Evolutionary conservation across 1,140 invertebrate species (phyloP).

Genomic region (Drosophila suzukii): DNA sequence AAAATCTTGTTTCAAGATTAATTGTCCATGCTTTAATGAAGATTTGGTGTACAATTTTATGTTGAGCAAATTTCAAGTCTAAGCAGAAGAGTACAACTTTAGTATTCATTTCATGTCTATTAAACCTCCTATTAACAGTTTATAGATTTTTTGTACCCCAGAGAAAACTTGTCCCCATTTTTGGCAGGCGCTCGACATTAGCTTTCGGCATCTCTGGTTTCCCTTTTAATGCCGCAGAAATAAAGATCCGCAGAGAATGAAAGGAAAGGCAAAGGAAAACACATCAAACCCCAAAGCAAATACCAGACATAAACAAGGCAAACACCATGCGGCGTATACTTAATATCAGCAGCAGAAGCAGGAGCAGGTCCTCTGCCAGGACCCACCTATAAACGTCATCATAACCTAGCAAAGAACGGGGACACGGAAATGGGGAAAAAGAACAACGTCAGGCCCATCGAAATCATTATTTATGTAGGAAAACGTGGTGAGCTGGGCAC

Average conservation of each 20-base stretch:
- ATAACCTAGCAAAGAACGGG: slow-evolving; percentile 51
- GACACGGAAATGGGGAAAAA: slow-evolving; percentile 17
- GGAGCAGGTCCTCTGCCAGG: slow-evolving; percentile 21
- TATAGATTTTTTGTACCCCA: slow-evolving; percentile 1
- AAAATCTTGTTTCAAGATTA: neutral
- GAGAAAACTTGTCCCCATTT: slow-evolving; percentile 22
- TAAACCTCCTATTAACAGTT: slow-evolving; percentile 11
- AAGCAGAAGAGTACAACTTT: neutral
- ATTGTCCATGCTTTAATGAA: neutral
- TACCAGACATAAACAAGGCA: slow-evolving; percentile 56
- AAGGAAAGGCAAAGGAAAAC: slow-evolving; percentile 3
- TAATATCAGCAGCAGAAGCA: slow-evolving; percentile 52
- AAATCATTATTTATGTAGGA: slow-evolving; percentile 68
- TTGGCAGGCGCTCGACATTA: slow-evolving; percentile 35
- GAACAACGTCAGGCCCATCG: slow-evolving; percentile 40
- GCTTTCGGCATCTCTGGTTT: slow-evolving; percentile 26
- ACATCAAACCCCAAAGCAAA: slow-evolving; percentile 51
- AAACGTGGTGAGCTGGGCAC: slow-evolving; percentile 48
- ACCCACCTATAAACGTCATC: slow-evolving; percentile 65
- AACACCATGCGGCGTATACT: slow-evolving; percentile 61
- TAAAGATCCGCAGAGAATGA: slow-evolving; percentile 47
- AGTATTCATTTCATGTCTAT: neutral
- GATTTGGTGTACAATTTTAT: neutral
- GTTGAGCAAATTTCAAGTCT: neutral
- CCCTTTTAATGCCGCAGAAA: slow-evolving; percentile 73